Evolutionary conservation across 1,140 invertebrate species (phyloP).

Genomic region (Aphis craccivora): DNA sequence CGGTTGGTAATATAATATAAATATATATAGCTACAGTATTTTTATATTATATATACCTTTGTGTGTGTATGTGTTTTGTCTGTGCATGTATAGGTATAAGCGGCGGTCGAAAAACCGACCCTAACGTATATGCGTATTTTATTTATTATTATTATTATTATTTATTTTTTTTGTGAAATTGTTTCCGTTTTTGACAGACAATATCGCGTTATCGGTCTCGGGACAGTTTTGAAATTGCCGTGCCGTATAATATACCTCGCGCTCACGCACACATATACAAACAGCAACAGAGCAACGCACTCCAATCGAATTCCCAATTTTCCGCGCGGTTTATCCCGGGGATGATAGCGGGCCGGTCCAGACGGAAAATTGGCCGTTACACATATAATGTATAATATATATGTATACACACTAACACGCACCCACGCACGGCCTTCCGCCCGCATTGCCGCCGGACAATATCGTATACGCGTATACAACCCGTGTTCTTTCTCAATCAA

Average conservation of each 20-base stretch:
- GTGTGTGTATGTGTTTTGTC: no score
- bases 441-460: background rate
- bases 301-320: slow-evolving; percentile 57
- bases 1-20: background rate
- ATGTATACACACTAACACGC: background rate
- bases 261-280: background rate
- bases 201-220: slow-evolving; percentile 57
- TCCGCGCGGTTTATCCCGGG: slow-evolving; percentile 55
- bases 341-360: slow-evolving; percentile 56
- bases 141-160: background rate
- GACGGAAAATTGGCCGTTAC: slow-evolving; percentile 57
- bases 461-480: background rate
- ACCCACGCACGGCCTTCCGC: background rate
- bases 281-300: slow-evolving; percentile 11
- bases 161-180: slow-evolving; percentile 27
- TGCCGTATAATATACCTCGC: background rate
- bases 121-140: background rate
- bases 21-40: no score
- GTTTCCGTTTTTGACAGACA: slow-evolving; percentile 57
- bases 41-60: no score
- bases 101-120: slow-evolving; percentile 2
- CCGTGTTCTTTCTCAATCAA: slow-evolving; percentile 44
- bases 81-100: no score
- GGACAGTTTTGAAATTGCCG: slow-evolving; percentile 53
- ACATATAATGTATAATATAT: slow-evolving; percentile 2